Conservation (phyloP, 1,140 invertebrate species). For the Scaptomyza pallida region DNA sequence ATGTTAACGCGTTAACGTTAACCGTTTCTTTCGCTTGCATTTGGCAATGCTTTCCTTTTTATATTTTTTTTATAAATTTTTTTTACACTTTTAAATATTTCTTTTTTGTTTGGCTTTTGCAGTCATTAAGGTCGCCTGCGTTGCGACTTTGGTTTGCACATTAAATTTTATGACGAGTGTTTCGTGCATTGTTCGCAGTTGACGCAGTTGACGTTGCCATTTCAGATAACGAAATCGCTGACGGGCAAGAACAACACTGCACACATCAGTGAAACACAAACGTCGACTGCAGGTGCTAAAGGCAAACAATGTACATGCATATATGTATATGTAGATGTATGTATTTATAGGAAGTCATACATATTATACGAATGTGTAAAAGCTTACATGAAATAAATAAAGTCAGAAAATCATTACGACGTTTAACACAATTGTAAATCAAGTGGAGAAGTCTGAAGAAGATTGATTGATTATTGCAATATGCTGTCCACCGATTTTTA, state of each 20-base stretch:
- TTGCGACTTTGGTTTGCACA: slow-evolving; percentile 61
- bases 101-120: slow-evolving; percentile 16
- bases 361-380: background rate
- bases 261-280: background rate
- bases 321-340: slow-evolving; percentile 23
- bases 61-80: slow-evolving; percentile 9
- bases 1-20: slow-evolving; percentile 60
- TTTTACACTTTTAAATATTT: slow-evolving; percentile 2
- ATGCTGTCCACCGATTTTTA: too few relatives aligned
- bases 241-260: slow-evolving; percentile 26
- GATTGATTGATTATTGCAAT: background rate
- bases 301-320: slow-evolving; percentile 30
- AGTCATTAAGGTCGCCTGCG: slow-evolving; percentile 59
- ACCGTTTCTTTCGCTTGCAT: slow-evolving; percentile 57
- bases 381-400: too few relatives aligned
- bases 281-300: slow-evolving; percentile 58
- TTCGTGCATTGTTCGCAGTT: slow-evolving; percentile 39
- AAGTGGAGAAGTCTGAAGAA: background rate
- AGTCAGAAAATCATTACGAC: too few relatives aligned
- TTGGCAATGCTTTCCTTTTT: slow-evolving; percentile 54
- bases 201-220: slow-evolving; percentile 43
- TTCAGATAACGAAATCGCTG: slow-evolving; percentile 54
- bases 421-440: too few relatives aligned
- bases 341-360: too few relatives aligned
- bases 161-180: slow-evolving; percentile 70